Percentiles rank a stretch among this genome's conserved stretches.
These are phyloP conservation scores for Cylloceria caligata DNA, from an alignment of 2,888 invertebrate genomes.

Conservation along the genomic window DNA sequence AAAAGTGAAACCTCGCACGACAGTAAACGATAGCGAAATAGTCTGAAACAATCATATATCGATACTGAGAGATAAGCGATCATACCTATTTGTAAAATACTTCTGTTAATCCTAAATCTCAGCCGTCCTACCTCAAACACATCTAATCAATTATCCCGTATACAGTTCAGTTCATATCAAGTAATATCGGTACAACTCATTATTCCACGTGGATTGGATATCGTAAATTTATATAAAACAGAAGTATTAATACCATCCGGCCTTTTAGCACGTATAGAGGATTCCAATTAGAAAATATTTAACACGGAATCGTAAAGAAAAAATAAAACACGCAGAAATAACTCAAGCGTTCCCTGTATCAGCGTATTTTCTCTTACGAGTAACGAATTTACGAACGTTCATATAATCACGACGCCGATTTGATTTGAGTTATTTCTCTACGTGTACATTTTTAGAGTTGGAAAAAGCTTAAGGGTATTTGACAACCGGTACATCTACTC, in stretches of 20 bases:
- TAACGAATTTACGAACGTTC: too few species aligned
- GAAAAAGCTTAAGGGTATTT: too few species aligned
- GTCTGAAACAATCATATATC: background rate
- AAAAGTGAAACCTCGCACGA: background rate
- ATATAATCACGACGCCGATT: too few species aligned
- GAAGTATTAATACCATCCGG: too few species aligned
- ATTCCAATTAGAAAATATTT: background rate
- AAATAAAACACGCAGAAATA: too few species aligned
- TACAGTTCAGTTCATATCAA: background rate
- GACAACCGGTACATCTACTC: too few species aligned
- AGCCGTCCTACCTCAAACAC: background rate
- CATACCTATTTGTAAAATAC: background rate
- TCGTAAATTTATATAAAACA: background rate
- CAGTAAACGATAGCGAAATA: background rate
- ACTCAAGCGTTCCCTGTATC: too few species aligned
- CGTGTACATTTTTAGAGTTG: too few species aligned
- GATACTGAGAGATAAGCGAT: background rate
- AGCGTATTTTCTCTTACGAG: too few species aligned
- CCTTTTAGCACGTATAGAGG: background rate
- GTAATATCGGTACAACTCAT: background rate
- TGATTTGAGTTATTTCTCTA: too few species aligned
- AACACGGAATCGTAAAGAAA: too few species aligned
- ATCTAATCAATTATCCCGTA: background rate
- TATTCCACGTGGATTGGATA: background rate
- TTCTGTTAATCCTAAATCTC: background rate